Evolutionary conservation across 2,113 vertebrate genomes (phyloP).

Genomic region (Rhizomys pruinosus): DNA sequence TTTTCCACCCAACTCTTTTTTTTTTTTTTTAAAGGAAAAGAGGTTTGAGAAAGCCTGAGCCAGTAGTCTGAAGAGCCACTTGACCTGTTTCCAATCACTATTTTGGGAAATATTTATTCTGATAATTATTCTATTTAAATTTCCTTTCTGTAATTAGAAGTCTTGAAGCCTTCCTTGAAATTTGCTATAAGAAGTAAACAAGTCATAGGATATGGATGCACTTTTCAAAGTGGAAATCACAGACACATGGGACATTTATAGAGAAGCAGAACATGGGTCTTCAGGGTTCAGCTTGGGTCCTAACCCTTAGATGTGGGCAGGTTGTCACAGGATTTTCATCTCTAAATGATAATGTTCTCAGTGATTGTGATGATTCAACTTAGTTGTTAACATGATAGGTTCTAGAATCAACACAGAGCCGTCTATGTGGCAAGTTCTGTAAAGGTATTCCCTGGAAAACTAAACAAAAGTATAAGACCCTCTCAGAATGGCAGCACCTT

Average conservation of each 20-base stretch:
- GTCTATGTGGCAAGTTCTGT: neutral
- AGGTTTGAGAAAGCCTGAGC: neutral
- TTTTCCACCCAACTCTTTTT: neutral
- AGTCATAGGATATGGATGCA: neutral
- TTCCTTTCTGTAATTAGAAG: constrained; percentile 24
- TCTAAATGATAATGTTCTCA: neutral
- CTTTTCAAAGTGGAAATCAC: neutral
- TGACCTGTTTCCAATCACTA: neutral
- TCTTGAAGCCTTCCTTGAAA: neutral
- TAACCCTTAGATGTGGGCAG: neutral
- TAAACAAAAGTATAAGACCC: too few species aligned
- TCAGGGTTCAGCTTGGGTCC: neutral
- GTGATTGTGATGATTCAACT: neutral
- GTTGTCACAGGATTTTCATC: neutral
- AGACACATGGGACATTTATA: neutral
- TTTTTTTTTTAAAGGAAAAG: neutral
- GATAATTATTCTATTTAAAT: neutral
- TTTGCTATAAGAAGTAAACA: constrained; percentile 1
- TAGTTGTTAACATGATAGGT: neutral
- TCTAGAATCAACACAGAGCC: neutral
- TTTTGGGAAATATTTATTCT: neutral
- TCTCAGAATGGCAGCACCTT: neutral
- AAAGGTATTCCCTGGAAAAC: neutral
- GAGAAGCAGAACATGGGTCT: neutral
- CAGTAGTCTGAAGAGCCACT: neutral